Evolutionary conservation across 2,888 invertebrate species (phyloP).

Genomic region (Acronicta alni): DNA sequence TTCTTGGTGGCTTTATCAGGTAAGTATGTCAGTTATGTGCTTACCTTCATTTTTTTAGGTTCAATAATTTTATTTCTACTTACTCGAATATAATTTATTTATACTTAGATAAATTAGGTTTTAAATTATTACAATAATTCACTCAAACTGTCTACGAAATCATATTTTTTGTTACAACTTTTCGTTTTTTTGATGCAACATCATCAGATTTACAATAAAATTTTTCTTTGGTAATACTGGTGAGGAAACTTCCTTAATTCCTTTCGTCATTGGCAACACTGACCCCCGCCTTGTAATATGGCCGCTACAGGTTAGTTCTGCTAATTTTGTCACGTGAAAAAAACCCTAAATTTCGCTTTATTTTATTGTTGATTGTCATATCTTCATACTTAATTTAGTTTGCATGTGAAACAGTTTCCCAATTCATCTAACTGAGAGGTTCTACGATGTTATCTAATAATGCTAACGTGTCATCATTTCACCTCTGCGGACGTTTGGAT

Average conservation of each 20-base stretch:
- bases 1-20: too few species aligned
- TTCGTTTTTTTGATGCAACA: slow-evolving; percentile 1
- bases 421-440: slow-evolving; percentile 47
- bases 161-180: not conserved
- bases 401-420: slow-evolving; percentile 56
- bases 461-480: slow-evolving; percentile 89
- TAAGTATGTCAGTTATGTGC: too few species aligned
- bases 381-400: slow-evolving; percentile 59
- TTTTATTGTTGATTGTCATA: slow-evolving; percentile 57
- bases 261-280: slow-evolving; percentile 80
- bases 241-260: slow-evolving; percentile 48
- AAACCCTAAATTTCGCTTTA: slow-evolving; percentile 63
- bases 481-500: slow-evolving; percentile 87
- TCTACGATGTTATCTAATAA: slow-evolving; percentile 77
- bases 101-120: too few species aligned
- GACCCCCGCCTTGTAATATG: slow-evolving; percentile 91
- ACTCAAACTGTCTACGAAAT: too few species aligned
- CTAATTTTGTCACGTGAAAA: slow-evolving; percentile 88
- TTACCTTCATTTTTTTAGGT: too few species aligned
- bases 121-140: too few species aligned
- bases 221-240: slow-evolving; percentile 25
- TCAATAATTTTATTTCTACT: too few species aligned
- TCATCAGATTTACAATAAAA: slow-evolving; percentile 1
- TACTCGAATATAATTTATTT: too few species aligned
- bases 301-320: slow-evolving; percentile 92